phyloP scores from a whole-genome alignment of 1,140 invertebrate species.

The Trinorchestia longiramus region DNA sequence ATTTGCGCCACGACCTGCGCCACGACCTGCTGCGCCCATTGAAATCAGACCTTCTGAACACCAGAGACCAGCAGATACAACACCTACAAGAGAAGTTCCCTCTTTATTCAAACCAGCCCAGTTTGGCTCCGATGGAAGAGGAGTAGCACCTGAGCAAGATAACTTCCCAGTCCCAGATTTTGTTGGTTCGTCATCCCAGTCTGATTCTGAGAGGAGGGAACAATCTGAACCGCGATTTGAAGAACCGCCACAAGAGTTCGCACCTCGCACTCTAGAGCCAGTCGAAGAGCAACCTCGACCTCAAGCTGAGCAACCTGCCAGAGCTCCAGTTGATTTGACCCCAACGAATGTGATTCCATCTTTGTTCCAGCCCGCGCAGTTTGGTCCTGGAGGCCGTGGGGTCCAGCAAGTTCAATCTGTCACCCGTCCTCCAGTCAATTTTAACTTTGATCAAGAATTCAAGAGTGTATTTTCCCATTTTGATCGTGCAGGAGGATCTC shows the following conservation, averaged over 20 bases:
- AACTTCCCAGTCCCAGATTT: slow-evolving; percentile 25
- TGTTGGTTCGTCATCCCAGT: not conserved
- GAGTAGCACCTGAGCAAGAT: slow-evolving; percentile 23
- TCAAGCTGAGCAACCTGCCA: not conserved
- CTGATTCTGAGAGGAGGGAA: not conserved
- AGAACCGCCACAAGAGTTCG: not conserved
- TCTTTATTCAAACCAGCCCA: slow-evolving; percentile 24
- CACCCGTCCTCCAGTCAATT: slow-evolving; percentile 47
- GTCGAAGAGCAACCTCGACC: not conserved
- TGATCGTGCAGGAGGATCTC: slow-evolving; percentile 9
- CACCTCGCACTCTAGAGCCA: not conserved
- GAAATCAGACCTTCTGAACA: not conserved
- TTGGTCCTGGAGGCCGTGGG: slow-evolving; percentile 26
- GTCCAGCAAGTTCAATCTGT: not conserved
- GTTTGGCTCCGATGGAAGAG: slow-evolving; percentile 26
- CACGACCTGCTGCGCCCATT: not conserved
- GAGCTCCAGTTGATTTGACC: not conserved
- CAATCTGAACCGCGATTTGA: not conserved
- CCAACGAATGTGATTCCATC: slow-evolving; percentile 50
- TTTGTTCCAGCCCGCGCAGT: slow-evolving; percentile 57
- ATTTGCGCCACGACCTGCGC: slow-evolving; percentile 35
- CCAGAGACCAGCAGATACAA: not conserved
- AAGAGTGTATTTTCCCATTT: slow-evolving; percentile 60
- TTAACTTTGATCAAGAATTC: slow-evolving; percentile 64
- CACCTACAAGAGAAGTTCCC: not conserved